Conservation (phyloP, 2,113 vertebrate genomes). For the Chamaetylas fuelleborni region DNA sequence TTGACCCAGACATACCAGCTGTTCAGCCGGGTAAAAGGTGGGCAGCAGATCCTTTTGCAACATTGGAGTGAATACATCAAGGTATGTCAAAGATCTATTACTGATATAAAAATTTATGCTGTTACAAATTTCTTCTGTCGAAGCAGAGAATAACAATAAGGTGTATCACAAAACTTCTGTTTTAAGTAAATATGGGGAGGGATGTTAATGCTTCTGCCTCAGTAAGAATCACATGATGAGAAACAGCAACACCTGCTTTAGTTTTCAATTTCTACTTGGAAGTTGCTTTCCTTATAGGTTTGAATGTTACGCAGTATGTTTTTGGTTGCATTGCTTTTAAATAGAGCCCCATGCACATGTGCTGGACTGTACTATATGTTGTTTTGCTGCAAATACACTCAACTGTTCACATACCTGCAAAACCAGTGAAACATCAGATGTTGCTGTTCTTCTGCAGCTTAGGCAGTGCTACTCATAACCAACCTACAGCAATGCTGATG, state of each 20-base stretch:
- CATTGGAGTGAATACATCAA: slow-evolving; percentile 85
- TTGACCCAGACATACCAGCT: slow-evolving; percentile 80
- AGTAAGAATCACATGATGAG: background rate
- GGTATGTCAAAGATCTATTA: slow-evolving; percentile 57
- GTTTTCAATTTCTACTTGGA: background rate
- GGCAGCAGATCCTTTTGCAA: slow-evolving; percentile 78
- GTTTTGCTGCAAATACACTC: background rate
- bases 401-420: background rate
- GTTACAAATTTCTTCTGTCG: background rate
- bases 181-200: background rate
- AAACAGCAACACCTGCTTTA: background rate
- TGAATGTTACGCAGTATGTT: background rate
- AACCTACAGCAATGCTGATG: background rate
- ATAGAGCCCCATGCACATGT: background rate
- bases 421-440: background rate
- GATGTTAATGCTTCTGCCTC: background rate
- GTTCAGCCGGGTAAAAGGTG: slow-evolving; percentile 80
- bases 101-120: background rate
- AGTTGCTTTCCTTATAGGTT: background rate
- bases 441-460: background rate
- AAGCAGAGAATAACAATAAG: background rate
- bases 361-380: background rate
- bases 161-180: background rate
- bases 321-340: background rate
- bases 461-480: background rate